Conservation (phyloP, 23 tunicate species). For the Corella eumyota region DNA sequence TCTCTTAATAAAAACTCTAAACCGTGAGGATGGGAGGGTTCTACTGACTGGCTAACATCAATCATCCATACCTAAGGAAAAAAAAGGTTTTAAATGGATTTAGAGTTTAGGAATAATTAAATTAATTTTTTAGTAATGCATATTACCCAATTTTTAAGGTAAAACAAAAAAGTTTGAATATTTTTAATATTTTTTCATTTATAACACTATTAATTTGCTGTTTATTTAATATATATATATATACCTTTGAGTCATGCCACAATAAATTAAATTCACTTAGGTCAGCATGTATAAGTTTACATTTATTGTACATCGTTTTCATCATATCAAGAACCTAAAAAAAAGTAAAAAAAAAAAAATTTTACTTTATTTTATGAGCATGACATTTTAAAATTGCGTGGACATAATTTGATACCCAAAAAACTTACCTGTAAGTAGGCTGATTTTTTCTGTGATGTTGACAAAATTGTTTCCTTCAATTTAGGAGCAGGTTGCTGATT, state of each 20-base stretch:
- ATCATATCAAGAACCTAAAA: slow-evolving; percentile 57
- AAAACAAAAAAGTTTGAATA: too few relatives aligned
- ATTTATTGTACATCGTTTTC: slow-evolving; percentile 67
- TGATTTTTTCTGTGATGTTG: slow-evolving; percentile 26
- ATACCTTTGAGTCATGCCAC: slow-evolving; percentile 71
- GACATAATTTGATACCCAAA: neutral
- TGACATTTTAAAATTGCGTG: neutral
- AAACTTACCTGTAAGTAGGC: slow-evolving; percentile 62
- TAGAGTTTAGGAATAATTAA: too few relatives aligned
- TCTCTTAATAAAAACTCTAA: slow-evolving; percentile 64
- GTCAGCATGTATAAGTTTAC: slow-evolving; percentile 76
- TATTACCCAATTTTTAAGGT: too few relatives aligned
- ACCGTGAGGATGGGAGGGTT: slow-evolving; percentile 73
- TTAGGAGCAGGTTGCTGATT: slow-evolving; percentile 71
- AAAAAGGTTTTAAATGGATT: too few relatives aligned
- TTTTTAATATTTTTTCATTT: too few relatives aligned
- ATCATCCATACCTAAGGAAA: slow-evolving; percentile 71
- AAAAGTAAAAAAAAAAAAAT: slow-evolving; percentile 2
- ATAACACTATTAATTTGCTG: too few relatives aligned
- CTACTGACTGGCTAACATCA: slow-evolving; percentile 93
- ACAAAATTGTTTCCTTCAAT: slow-evolving; percentile 57
- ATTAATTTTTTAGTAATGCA: too few relatives aligned
- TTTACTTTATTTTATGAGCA: neutral
- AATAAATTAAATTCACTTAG: slow-evolving; percentile 82
- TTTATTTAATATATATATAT: neutral